phyloP scores from a whole-genome alignment of 1,140 invertebrate genomes.

The Nomia melanderi region DNA sequence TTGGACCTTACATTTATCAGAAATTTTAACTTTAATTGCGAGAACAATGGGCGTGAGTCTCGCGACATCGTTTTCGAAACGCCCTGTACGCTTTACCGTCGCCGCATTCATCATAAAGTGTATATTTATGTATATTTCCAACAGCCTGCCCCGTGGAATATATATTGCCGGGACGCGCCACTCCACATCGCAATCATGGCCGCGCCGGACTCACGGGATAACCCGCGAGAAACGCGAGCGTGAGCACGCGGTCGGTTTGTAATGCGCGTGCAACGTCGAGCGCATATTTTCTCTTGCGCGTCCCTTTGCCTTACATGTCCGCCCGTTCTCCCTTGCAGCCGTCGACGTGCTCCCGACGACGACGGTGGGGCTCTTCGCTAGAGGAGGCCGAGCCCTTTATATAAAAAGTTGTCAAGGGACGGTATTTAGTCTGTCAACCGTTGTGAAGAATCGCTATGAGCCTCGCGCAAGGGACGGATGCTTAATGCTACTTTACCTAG shows the following conservation, averaged over 20 bases:
- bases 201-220: constrained; percentile 37
- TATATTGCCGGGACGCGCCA: constrained; percentile 57
- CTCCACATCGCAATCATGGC: constrained; percentile 20
- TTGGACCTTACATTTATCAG: too few species aligned
- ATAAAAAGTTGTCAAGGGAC: constrained; percentile 55
- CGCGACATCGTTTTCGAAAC: too few species aligned
- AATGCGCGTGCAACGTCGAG: constrained; percentile 41
- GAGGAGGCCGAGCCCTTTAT: constrained; percentile 36
- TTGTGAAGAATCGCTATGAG: constrained; percentile 60
- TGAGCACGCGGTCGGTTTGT: constrained; percentile 35
- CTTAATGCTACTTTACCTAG: constrained; percentile 38
- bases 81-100: not conserved
- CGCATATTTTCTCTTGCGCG: constrained; percentile 52
- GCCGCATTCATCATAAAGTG: constrained; percentile 69
- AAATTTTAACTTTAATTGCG: too few species aligned
- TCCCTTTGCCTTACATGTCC: constrained; percentile 5
- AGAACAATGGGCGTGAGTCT: too few species aligned
- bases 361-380: constrained; percentile 14
- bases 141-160: constrained; percentile 37
- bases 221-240: constrained; percentile 8
- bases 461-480: constrained; percentile 16
- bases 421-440: constrained; percentile 66
- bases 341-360: constrained; percentile 4
- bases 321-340: constrained; percentile 3
- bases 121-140: constrained; percentile 64